Conservation (phyloP, 2,113 vertebrate genomes). For the Elgaria multicarinata region DNA sequence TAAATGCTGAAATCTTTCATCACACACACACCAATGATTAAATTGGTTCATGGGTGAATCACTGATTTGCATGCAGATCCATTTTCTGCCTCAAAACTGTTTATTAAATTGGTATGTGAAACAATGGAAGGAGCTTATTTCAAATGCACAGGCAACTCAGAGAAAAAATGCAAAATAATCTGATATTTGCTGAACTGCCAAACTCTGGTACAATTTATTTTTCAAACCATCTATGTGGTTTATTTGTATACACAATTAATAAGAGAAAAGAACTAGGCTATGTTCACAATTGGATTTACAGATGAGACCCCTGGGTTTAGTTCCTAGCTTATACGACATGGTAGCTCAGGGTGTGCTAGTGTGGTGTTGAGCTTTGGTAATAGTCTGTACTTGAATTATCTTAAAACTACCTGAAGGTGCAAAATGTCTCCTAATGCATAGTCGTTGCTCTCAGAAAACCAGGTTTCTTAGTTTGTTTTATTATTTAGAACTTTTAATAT, state of each 20-base stretch:
- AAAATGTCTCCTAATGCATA: background rate
- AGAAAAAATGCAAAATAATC: background rate
- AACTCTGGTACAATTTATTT: background rate
- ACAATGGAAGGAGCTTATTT: background rate
- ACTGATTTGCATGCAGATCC: background rate
- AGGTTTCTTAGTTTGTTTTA: background rate
- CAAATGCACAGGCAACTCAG: background rate
- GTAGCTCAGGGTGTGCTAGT: background rate
- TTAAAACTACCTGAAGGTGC: background rate
- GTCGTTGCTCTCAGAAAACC: background rate
- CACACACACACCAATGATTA: slow-evolving; percentile 36
- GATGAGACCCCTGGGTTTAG: background rate
- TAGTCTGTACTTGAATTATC: background rate
- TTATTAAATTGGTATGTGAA: background rate
- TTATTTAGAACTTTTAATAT: background rate
- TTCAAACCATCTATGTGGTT: too few relatives aligned
- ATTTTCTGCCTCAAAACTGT: background rate
- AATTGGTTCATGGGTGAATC: background rate
- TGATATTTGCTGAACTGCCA: background rate
- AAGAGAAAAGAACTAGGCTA: background rate
- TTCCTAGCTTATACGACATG: background rate
- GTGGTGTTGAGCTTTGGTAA: background rate
- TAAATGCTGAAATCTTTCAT: background rate
- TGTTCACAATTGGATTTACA: background rate
- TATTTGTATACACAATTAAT: background rate